Conservation (phyloP, 1,140 invertebrate species). For the Drosophila neocordata region DNA sequence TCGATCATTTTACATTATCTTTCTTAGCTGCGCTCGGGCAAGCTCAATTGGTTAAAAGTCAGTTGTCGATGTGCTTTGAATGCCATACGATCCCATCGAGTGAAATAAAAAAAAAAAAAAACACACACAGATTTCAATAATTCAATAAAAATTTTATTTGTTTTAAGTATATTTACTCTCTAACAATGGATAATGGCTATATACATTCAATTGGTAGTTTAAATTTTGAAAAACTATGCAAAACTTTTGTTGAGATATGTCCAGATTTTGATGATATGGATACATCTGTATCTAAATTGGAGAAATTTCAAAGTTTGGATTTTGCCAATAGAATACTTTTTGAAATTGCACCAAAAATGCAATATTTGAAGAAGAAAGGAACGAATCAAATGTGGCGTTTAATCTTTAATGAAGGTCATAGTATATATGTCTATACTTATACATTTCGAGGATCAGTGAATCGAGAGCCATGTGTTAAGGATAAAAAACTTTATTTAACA, state of each 20-base stretch:
- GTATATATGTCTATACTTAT: conserved; percentile 48
- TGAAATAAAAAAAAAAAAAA: too few species aligned
- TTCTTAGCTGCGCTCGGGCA: too few species aligned
- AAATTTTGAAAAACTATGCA: conserved; percentile 30
- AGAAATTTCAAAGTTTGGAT: conserved; percentile 24
- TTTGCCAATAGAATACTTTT: conserved; percentile 49
- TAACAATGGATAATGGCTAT: neutral
- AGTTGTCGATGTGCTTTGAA: neutral
- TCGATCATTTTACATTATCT: too few species aligned
- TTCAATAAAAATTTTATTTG: too few species aligned
- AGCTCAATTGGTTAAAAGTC: neutral
- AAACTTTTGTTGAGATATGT: conserved; percentile 40
- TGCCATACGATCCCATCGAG: neutral
- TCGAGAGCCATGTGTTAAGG: conserved; percentile 39
- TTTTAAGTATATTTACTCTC: too few species aligned
- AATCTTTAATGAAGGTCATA: conserved; percentile 33
- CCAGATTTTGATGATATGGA: conserved; percentile 25
- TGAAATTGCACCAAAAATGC: conserved; percentile 53
- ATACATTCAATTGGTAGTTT: conserved; percentile 15
- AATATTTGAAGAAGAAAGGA: conserved; percentile 42
- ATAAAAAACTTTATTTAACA: conserved; percentile 53
- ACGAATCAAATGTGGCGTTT: conserved; percentile 56
- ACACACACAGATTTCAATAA: too few species aligned
- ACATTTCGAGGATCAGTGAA: conserved; percentile 44
- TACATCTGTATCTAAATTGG: conserved; percentile 13